Evolutionary conservation across 2,888 invertebrate genomes (phyloP).

Genomic region (Himalopsyche tibetana): DNA sequence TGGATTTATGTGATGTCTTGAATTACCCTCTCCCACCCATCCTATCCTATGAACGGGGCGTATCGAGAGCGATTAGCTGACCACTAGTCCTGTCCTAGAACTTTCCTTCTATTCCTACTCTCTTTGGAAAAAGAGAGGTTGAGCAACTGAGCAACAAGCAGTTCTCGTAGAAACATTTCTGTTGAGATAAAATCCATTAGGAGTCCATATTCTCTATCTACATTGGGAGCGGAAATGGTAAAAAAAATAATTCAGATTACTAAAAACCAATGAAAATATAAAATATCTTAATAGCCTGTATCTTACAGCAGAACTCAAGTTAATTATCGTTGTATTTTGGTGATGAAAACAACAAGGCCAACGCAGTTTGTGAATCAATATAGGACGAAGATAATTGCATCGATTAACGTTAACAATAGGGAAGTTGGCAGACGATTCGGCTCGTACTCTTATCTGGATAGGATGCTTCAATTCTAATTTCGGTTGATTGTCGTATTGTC

Average conservation of each 20-base stretch:
- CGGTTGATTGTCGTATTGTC: conserved; percentile 61
- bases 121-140: too few species aligned
- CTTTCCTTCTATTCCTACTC: too few species aligned
- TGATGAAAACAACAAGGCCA: neutral
- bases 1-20: too few species aligned
- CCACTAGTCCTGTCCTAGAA: too few species aligned
- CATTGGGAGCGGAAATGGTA: neutral
- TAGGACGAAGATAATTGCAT: conserved; percentile 59
- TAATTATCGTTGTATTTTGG: conserved; percentile 1
- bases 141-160: too few species aligned
- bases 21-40: too few species aligned
- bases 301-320: neutral
- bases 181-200: too few species aligned
- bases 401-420: conserved; percentile 59
- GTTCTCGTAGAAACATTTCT: too few species aligned
- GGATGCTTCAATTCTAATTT: conserved; percentile 60
- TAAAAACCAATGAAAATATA: neutral
- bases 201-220: too few species aligned
- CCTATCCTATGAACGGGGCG: too few species aligned
- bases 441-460: conserved; percentile 28
- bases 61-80: too few species aligned
- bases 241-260: neutral
- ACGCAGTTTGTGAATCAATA: conserved; percentile 4
- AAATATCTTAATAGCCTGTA: neutral
- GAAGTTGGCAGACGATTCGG: conserved; percentile 39